Base-by-base conservation (phyloP, 2,797 vertebrate species). In the Acipenser ruthenus region DNA sequence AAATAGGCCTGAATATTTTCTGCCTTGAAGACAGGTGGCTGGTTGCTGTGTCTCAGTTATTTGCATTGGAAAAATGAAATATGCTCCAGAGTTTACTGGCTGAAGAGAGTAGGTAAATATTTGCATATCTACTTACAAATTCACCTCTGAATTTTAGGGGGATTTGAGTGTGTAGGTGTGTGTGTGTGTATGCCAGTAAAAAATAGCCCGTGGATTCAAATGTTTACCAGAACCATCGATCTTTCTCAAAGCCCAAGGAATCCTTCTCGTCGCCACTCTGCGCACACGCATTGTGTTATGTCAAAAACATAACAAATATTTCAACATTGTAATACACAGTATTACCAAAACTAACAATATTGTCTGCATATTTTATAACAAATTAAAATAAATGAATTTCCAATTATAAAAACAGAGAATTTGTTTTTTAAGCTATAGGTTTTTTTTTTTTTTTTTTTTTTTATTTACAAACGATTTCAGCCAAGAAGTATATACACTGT, bases 401-500 rank as follows among this genome's bases (percentile, higher is more conserved):
- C 80, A 84, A 83, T 87, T 83, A 82, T 78, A 87, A 84, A 87
- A 90, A 83, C 81, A 68, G 78, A 86, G 23, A 37, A 37, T 86
- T 75, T 86, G 73, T 18, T 80, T 84, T 69, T 55, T 50, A 55
- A 50, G 85, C 85, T 75, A 77, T 73, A 82, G 72, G 79, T 71
- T 77, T 81, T 85, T 90, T 88, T 89, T 85, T 88, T 89, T 85
- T 89, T 58, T 15, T 37, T 48, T 66, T 67, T 59, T 49, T 67
- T 59, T 49, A 60, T 50, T 49, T 66, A 58, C 56, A 92, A 87
- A 86, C 70, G 68, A 83, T 83, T 89, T 86, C 89, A 86, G 83
- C 89, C 91, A 89, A 79, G 89, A 91, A 90, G 92, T 93, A 92
- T 90, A 90, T 92, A 91, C 89, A 93, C 76, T 68, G 62, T 74